A percentile compares a stretch with the other conserved stretches of the same genome.
Conservation (phyloP, 1,140 invertebrate species). For the Prorops nasuta region DNA sequence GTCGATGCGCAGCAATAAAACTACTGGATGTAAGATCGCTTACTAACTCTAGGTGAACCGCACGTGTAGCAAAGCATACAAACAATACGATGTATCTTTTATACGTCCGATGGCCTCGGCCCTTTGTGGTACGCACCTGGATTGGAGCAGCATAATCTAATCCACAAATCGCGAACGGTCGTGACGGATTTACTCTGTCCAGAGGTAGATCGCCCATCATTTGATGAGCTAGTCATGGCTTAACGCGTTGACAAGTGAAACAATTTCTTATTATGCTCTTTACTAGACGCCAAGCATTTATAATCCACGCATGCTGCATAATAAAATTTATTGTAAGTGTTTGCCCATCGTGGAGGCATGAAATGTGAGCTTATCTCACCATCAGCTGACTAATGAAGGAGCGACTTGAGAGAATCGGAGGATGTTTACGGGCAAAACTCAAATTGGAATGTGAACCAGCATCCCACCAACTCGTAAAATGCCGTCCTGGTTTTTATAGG, state of each 20-base stretch:
- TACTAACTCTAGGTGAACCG: slow-evolving; percentile 27
- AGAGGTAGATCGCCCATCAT: slow-evolving; percentile 10
- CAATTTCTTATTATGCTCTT: slow-evolving; percentile 1
- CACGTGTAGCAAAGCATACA: slow-evolving; percentile 22
- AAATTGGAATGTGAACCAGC: slow-evolving; percentile 23
- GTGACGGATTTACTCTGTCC: background rate
- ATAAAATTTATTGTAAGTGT: slow-evolving; percentile 8
- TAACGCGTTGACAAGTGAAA: slow-evolving; percentile 5
- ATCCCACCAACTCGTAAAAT: slow-evolving; percentile 39
- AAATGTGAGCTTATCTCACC: slow-evolving; percentile 16
- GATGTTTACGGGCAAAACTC: slow-evolving; percentile 32
- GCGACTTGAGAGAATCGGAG: slow-evolving; percentile 26
- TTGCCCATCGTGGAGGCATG: slow-evolving; percentile 16
- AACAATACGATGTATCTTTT: slow-evolving; percentile 21
- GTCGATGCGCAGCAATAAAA: background rate
- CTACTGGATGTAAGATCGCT: slow-evolving; percentile 1
- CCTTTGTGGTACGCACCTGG: slow-evolving; percentile 3
- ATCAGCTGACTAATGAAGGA: slow-evolving; percentile 15
- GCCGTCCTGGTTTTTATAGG: slow-evolving; percentile 24
- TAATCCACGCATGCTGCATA: slow-evolving; percentile 4
- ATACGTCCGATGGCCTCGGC: background rate
- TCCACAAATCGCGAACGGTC: background rate
- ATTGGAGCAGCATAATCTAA: slow-evolving; percentile 18
- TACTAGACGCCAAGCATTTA: slow-evolving; percentile 7
- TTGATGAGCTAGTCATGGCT: background rate